Evolutionary conservation across 2,888 invertebrate genomes (phyloP).

Genomic region (Antheraea yamamai): DNA sequence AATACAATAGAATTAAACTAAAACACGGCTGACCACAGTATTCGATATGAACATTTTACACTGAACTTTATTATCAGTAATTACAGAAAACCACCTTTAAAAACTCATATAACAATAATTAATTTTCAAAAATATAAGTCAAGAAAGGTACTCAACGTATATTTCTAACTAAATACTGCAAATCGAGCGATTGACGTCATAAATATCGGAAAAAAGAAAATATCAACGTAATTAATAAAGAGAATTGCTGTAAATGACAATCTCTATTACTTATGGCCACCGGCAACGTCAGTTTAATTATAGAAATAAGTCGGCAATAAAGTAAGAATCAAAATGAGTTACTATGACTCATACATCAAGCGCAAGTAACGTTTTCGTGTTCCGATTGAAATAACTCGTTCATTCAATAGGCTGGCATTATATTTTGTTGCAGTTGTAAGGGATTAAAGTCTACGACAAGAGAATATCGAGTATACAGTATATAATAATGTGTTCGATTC

Average conservation of each 20-base stretch:
- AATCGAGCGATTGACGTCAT: slow-evolving; percentile 18
- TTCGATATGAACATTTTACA: not conserved
- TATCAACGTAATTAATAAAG: slow-evolving; percentile 31
- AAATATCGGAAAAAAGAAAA: slow-evolving; percentile 17
- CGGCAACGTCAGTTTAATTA: slow-evolving; percentile 51
- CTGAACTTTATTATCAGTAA: not conserved
- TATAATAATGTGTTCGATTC: slow-evolving; percentile 46
- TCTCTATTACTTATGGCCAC: slow-evolving; percentile 48
- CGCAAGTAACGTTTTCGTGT: slow-evolving; percentile 32
- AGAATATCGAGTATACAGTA: slow-evolving; percentile 26
- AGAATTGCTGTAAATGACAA: slow-evolving; percentile 38
- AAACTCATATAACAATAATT: slow-evolving; percentile 12
- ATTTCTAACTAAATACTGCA: slow-evolving; percentile 14
- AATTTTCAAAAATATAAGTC: not conserved
- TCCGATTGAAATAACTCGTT: slow-evolving; percentile 28
- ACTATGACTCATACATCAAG: slow-evolving; percentile 36
- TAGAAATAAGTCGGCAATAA: slow-evolving; percentile 38
- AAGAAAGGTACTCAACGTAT: not conserved
- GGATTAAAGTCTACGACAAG: not conserved
- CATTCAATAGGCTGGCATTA: slow-evolving; percentile 11
- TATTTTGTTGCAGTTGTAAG: slow-evolving; percentile 7
- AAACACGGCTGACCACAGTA: not conserved
- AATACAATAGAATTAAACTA: not conserved
- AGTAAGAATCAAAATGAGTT: slow-evolving; percentile 35
- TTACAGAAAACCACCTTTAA: not conserved